These are phyloP conservation scores for Margarornis squamiger DNA, from an alignment of 2,797 vertebrate species.

Conservation along the genomic window DNA sequence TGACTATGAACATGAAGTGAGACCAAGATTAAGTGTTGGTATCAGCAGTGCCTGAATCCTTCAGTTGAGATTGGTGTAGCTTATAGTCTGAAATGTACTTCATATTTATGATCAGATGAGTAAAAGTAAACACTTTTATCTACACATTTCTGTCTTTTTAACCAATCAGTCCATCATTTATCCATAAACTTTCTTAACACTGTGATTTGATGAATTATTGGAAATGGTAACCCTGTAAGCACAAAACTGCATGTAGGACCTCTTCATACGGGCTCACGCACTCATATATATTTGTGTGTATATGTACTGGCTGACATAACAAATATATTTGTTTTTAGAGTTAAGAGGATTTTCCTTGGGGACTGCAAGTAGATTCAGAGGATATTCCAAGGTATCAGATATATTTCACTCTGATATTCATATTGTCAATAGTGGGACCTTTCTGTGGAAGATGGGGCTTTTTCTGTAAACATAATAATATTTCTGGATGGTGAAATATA, in stretches of 20 bases:
- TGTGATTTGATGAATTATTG: neutral
- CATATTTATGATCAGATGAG: neutral
- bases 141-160: neutral
- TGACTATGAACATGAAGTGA: neutral
- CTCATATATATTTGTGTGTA: neutral
- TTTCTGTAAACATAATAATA: constrained; percentile 67
- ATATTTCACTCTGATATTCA: constrained; percentile 62
- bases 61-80: neutral
- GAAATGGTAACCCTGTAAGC: neutral
- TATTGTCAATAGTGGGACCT: constrained; percentile 60
- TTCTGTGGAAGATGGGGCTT: constrained; percentile 45
- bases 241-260: neutral
- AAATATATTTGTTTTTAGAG: constrained; percentile 49
- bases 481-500: constrained; percentile 59
- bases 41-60: neutral
- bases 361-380: constrained; percentile 58
- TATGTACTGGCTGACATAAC: constrained; percentile 33
- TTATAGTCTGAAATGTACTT: neutral
- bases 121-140: neutral
- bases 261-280: neutral
- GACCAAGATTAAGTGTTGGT: neutral
- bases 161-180: neutral
- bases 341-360: constrained; percentile 41
- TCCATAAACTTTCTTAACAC: neutral
- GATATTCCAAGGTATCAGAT: constrained; percentile 25